These are phyloP conservation scores for Ophonus ardosiacus DNA, from an alignment of 2,888 invertebrate genomes.

Conservation along the genomic window DNA sequence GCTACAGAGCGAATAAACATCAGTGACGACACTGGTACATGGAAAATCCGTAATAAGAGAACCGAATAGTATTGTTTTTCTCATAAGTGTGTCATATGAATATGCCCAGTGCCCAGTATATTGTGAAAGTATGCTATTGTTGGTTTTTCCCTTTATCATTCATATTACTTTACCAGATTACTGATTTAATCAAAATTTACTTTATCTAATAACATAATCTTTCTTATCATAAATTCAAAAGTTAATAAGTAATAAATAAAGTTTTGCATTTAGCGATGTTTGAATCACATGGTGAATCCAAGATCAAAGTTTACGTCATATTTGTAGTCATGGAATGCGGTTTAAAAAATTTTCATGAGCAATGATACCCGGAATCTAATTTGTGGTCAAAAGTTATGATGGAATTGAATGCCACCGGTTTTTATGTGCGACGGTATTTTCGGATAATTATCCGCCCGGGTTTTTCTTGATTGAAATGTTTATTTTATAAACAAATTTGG, in stretches of 20 bases:
- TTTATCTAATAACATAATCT: constrained; percentile 10
- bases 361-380: constrained; percentile 36
- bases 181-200: constrained; percentile 26
- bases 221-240: constrained; percentile 18
- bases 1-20: constrained; percentile 18
- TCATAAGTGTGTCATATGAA: constrained; percentile 42
- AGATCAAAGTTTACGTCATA: constrained; percentile 43
- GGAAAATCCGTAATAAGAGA: constrained; percentile 58
- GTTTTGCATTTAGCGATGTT: background rate
- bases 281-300: constrained; percentile 47
- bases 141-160: constrained; percentile 61
- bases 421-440: constrained; percentile 30
- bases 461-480: constrained; percentile 52
- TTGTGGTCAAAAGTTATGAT: constrained; percentile 55
- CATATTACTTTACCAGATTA: constrained; percentile 1
- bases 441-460: constrained; percentile 42
- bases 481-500: constrained; percentile 52
- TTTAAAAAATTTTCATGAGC: constrained; percentile 47
- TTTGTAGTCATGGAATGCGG: constrained; percentile 47
- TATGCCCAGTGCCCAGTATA: constrained; percentile 17
- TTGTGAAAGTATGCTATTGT: constrained; percentile 54
- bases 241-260: background rate
- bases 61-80: constrained; percentile 49
- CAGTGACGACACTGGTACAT: constrained; percentile 45
- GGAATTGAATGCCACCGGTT: constrained; percentile 34